Evolutionary conservation across 1,140 invertebrate species (phyloP).

Genomic region (Cydia pomonella): DNA sequence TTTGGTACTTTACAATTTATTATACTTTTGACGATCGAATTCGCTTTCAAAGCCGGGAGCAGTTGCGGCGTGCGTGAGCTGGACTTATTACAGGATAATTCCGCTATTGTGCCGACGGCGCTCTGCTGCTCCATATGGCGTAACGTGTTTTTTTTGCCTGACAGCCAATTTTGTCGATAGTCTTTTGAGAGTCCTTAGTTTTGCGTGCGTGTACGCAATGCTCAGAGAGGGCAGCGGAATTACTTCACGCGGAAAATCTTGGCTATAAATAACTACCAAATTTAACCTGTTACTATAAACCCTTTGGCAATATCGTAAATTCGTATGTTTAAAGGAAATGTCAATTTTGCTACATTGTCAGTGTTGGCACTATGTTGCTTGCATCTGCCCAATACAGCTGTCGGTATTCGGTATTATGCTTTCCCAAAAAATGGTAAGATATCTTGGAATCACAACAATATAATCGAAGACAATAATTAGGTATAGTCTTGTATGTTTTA

Average conservation of each 20-base stretch:
- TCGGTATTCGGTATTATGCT: too few relatives aligned
- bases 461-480: too few relatives aligned
- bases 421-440: background rate
- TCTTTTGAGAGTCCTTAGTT: constrained; percentile 57
- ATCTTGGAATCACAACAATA: background rate
- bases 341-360: too few relatives aligned
- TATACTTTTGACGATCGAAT: background rate
- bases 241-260: too few relatives aligned
- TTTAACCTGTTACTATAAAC: too few relatives aligned
- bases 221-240: background rate
- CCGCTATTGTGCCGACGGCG: constrained; percentile 72
- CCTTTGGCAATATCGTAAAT: too few relatives aligned
- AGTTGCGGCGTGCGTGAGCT: constrained; percentile 73
- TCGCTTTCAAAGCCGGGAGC: constrained; percentile 44
- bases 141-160: constrained; percentile 68
- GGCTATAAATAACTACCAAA: too few relatives aligned
- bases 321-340: too few relatives aligned
- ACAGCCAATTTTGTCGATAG: constrained; percentile 65
- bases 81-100: constrained; percentile 77
- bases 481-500: too few relatives aligned
- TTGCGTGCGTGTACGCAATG: constrained; percentile 55
- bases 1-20: background rate
- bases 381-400: background rate
- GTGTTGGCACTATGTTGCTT: background rate
- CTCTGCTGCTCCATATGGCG: constrained; percentile 68